These are phyloP conservation scores for Monopis laevigella DNA, from an alignment of 2,888 invertebrate genomes.

Conservation along the genomic window DNA sequence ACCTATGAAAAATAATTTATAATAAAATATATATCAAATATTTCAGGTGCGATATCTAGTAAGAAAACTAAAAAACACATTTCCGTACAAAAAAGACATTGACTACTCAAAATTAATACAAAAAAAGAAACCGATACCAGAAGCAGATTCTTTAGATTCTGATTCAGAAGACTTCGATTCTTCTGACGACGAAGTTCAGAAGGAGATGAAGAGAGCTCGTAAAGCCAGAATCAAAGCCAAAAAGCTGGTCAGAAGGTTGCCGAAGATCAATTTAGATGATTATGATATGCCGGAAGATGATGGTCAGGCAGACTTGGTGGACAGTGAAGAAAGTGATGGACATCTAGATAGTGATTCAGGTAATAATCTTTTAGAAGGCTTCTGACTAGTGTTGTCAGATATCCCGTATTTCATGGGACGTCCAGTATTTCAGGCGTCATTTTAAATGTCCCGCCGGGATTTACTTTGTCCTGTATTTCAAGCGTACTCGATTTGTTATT, in stretches of 20 bases:
- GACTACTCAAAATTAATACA: conserved; percentile 49
- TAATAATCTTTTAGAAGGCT: conserved; percentile 22
- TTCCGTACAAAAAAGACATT: conserved; percentile 52
- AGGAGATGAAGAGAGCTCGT: conserved; percentile 67
- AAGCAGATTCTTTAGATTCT: conserved; percentile 41
- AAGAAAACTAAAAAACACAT: conserved; percentile 42
- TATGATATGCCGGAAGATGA: conserved; percentile 82
- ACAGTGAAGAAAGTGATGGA: conserved; percentile 47
- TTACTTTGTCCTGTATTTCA: too few relatives aligned
- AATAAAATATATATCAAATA: too few relatives aligned
- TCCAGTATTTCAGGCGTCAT: too few relatives aligned
- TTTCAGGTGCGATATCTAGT: conserved; percentile 46
- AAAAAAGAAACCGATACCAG: conserved; percentile 28
- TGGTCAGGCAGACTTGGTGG: conserved; percentile 73
- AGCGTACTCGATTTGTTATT: too few relatives aligned
- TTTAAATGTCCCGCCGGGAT: too few relatives aligned
- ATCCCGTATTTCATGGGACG: too few relatives aligned
- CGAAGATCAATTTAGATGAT: conserved; percentile 80
- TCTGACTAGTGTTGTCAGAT: too few relatives aligned
- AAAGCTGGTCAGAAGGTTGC: conserved; percentile 59
- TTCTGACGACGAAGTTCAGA: conserved; percentile 62
- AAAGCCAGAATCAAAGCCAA: conserved; percentile 67
- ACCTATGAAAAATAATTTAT: too few relatives aligned
- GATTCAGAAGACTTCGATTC: conserved; percentile 57
- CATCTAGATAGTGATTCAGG: conserved; percentile 52